Base-by-base conservation (phyloP, 2,888 invertebrate genomes). In the Leptopterna dolabrata region DNA sequence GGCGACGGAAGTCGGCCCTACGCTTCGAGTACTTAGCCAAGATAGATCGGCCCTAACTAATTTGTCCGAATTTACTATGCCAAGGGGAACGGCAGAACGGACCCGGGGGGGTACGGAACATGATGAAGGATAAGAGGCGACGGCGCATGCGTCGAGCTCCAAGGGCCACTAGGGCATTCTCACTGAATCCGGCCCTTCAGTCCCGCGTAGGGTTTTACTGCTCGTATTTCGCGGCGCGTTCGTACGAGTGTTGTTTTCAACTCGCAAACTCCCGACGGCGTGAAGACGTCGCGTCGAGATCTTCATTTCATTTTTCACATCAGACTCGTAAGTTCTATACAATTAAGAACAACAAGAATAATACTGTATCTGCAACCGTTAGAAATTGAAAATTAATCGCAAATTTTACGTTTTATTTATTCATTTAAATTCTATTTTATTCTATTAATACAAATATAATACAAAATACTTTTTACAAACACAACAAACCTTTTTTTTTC, bases 201-300 rank as follows among this genome's bases (percentile, higher is more conserved):
- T 83, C 70, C 41, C 83, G 83, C 43, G 83, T 36, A 41, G 70
- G 83, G 43, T 30, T 70, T 73, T 76, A 41, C 83, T 9, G 36
- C 24, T 36, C 13, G 24, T 36, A 24, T 29, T 27, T 36, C 83
- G 83, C 63, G 83, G 70, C 83, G 83, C 63, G 70, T 30, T 70
- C 83, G 41, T n/a, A 16, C 16, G 83, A 70, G 63, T 63, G 41
- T n/a, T n/a, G n/a, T n/a, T n/a, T n/a, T 30, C 45, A 73, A 30
- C 30, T 45, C 78, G 43, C 24, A 4, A n/a, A 63, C 24, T 63
- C 63, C 16, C 63, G 63, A 19, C 19, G 27, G 78, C 24, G 43
- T 45, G 13, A 45, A 14, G 43, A 78, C 63, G 9, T 43, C 70
- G 70, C 63, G 82, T 70, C 83, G 43, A 55, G 29, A 63, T 83